Base-by-base conservation (phyloP, 1,140 invertebrate genomes). In the Ips nitidus region DNA sequence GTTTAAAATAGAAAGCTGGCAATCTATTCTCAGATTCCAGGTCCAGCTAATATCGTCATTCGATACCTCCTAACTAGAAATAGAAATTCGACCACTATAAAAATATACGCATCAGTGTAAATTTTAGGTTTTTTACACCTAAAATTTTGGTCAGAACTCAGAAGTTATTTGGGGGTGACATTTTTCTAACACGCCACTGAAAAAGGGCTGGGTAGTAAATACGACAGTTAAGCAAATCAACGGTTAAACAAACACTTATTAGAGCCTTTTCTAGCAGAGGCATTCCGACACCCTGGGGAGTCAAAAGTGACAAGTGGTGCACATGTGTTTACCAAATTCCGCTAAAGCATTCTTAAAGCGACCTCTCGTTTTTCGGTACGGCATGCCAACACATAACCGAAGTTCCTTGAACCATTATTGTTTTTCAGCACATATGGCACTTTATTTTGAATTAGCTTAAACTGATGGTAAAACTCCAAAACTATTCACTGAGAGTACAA, bases 311-410 rank as follows among this genome's bases (percentile, higher is more conserved):
- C 74, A 76, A 76, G 74, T 75, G 75, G 74, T 71, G 73, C 72
- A 74, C 75, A 76, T 73, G 72, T 76, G 75, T 77, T 75, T 73
- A 73, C 70, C 69, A 67, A 75, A 76, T 76, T 69, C 74, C 69
- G 64, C 66, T 63, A 57, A 68, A 64, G 43, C 60, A 62, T 62
- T 62, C 60, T 62, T 52, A 22, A 55, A 55, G 37, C 8, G 52
- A 55, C n/a, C 41, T 39, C 3, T 63, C 45, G 7, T 52, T 63
- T 63, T 63, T 63, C 45, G 40, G 43, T 40, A 6, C 59, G 37
- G 36, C 37, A 55, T 36, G 37, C n/a, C 37, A 38, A 22, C 3
- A 22, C 52, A n/a, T 55, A 37, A 57, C 55, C 55, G 37, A 57
- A 57, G 55, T 57, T 57, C 55, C 39, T 40, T 57, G 55, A 57